phyloP scores from a whole-genome alignment of 1,140 invertebrate species.

The Papilio aristodemus region DNA sequence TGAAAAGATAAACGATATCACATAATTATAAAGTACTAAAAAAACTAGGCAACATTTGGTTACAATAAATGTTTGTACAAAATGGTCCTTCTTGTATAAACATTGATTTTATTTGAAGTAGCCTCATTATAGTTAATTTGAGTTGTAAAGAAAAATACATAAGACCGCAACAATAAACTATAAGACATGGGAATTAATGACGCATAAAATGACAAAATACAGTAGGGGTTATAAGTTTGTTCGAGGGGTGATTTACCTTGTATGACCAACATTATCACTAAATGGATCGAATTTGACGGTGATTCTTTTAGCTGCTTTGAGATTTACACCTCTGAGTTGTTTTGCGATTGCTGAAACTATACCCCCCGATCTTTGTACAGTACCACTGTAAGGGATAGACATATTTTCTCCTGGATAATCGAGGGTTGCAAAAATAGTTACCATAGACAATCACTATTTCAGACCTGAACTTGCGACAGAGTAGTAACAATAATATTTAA shows the following conservation, averaged over 20 bases:
- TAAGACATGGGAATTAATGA: background rate
- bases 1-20: constrained; percentile 66
- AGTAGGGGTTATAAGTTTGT: constrained; percentile 1
- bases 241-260: constrained; percentile 81
- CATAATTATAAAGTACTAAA: background rate
- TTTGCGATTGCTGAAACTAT: constrained; percentile 85
- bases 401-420: constrained; percentile 68
- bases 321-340: constrained; percentile 85
- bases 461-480: background rate
- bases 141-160: no score
- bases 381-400: constrained; percentile 87
- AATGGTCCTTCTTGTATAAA: no score
- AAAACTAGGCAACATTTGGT: no score
- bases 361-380: constrained; percentile 82
- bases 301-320: constrained; percentile 90
- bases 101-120: no score
- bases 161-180: background rate
- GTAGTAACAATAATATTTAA: background rate
- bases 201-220: background rate
- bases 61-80: background rate
- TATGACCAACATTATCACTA: constrained; percentile 83
- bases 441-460: background rate
- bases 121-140: no score
- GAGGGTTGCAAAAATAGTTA: constrained; percentile 40
- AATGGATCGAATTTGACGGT: constrained; percentile 92